A percentile compares a stretch with the other conserved stretches of the same genome.
Conservation (phyloP, 1,140 invertebrate species). For the Dolichoris vasculosae region DNA sequence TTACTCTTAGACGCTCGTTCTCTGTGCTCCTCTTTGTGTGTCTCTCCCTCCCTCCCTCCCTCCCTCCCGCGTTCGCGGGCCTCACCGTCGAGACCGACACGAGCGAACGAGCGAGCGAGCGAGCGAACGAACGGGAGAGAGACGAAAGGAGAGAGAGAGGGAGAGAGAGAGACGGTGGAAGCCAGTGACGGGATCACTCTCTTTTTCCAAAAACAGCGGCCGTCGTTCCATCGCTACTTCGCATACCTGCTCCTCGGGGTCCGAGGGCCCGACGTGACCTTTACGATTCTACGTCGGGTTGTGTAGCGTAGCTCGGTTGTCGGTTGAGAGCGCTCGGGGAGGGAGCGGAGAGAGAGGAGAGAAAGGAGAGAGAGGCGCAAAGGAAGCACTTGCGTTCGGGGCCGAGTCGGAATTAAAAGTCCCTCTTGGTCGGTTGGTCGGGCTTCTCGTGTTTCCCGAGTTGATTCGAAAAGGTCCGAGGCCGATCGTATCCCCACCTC, state of each 20-base stretch:
- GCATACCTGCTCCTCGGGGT: conserved; percentile 1
- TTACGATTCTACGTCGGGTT: neutral
- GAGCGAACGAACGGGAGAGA: neutral
- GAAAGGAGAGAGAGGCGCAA: neutral
- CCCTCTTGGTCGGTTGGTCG: too few species aligned
- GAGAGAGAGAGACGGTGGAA: neutral
- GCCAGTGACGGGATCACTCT: neutral
- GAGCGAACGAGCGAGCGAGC: neutral
- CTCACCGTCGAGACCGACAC: neutral
- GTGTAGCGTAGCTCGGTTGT: neutral
- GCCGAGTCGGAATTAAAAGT: conserved; percentile 10
- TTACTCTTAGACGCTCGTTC: too few species aligned
- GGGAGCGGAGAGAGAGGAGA: neutral
- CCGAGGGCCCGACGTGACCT: neutral
- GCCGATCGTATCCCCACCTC: too few species aligned
- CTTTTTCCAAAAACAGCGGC: conserved; percentile 37
- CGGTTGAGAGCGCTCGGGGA: too few species aligned
- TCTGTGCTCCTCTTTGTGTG: neutral
- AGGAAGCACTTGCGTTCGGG: neutral
- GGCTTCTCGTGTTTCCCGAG: neutral
- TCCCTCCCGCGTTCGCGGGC: neutral
- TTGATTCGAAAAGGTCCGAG: too few species aligned
- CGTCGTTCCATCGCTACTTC: neutral
- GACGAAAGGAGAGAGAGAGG: neutral
- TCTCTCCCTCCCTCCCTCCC: neutral